A percentile compares a stretch with the other conserved stretches of the same genome.
phyloP scores from a whole-genome alignment of 2,113 vertebrate genomes.

The Crotophaga sulcirostris region DNA sequence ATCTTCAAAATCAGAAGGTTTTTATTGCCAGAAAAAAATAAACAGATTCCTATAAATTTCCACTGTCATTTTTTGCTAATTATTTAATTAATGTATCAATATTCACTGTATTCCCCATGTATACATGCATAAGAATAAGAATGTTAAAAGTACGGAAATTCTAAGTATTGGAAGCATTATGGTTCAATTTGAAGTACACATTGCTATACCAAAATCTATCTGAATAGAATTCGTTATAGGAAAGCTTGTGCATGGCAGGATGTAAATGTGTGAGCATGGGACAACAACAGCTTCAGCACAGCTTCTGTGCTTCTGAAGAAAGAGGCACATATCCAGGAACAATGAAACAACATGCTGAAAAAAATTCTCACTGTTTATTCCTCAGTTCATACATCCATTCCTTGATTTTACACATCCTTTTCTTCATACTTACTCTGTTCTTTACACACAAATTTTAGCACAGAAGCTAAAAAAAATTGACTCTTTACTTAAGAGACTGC shows the following conservation, averaged over 20 bases:
- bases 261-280: neutral
- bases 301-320: neutral
- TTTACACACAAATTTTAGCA: neutral
- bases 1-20: neutral
- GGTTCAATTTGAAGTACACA: neutral
- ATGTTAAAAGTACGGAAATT: neutral
- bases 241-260: neutral
- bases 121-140: neutral
- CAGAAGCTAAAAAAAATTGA: neutral
- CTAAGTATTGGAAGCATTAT: neutral
- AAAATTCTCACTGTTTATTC: neutral
- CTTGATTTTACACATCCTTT: neutral
- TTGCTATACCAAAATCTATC: neutral
- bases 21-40: neutral
- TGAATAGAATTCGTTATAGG: neutral
- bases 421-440: neutral
- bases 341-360: neutral
- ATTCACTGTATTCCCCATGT: neutral
- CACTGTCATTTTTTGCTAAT: neutral
- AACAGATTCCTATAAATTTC: neutral
- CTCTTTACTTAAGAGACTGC: neutral
- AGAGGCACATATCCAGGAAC: neutral
- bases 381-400: neutral
- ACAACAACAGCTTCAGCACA: neutral
- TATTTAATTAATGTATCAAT: neutral